Base-by-base conservation (phyloP, 1,140 invertebrate species). In the Drosophila ogumai region DNA sequence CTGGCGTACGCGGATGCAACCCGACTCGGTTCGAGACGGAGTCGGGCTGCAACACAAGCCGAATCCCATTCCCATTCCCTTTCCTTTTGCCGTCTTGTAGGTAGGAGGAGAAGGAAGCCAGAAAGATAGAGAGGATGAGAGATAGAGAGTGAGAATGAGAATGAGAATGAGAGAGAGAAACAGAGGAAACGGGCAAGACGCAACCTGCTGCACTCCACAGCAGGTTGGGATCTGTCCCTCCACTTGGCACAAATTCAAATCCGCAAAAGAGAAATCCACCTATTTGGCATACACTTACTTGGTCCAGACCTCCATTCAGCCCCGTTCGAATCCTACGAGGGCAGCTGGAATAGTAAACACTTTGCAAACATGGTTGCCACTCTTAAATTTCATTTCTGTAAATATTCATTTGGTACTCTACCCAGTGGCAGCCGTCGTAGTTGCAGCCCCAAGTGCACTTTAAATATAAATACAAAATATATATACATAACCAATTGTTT, bases 151-250 rank as follows among this genome's bases (percentile, higher is more conserved):
- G 17, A 66, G 32, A 6, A 28, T 28, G 17, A 22, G n/a, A n/a
- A 3, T 12, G 17, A 66, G 32, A 6, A 28, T 28, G 17, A 36
- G n/a, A 9, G 10, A 38, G 56, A 34, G 17, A 41, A 5, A 25
- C 4, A 25, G 34, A 55, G 52, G 34, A 36, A 15, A 32, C 32
- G 32, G 32, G 5, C 19, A 36, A 10, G 28, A n/a, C 44, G 59
- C 65, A 68, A 50, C 25, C 65, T 65, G 65, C 60, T 68, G 65
- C 44, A 50, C 65, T 50, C 36, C 6, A n/a, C 57, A 66, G 64
- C 58, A 69, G 46, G 46, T 43, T 66, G 46, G 15, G 61, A 41
- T 31, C 36, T 32, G 32, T 6, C 25, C 32, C 7, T 41, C 15
- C 28, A 31, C 61, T 67, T 69, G 61, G 38, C 66, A 65, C 44